Evolutionary conservation across 1,140 invertebrate species (phyloP).

Genomic region (Papilio aristodemus): DNA sequence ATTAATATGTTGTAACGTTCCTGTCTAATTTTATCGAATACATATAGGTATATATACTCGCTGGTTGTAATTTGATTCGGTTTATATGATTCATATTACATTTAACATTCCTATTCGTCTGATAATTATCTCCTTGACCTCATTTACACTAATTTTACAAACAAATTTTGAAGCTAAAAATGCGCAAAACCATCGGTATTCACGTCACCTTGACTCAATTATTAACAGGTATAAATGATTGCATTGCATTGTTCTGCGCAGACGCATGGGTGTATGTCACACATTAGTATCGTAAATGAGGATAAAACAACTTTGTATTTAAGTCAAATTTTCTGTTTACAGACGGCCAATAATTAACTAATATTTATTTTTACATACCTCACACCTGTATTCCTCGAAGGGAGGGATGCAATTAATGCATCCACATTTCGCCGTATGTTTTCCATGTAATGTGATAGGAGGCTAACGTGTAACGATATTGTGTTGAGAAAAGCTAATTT

Average conservation of each 20-base stretch:
- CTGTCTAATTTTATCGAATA: too few relatives aligned
- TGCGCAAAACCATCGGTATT: slow-evolving; percentile 22
- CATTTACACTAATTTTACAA: slow-evolving; percentile 7
- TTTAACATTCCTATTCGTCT: neutral
- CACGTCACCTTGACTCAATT: slow-evolving; percentile 28
- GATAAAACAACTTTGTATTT: neutral
- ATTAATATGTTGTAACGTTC: too few relatives aligned
- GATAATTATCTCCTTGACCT: slow-evolving; percentile 1
- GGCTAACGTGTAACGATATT: too few relatives aligned
- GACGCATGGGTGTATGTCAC: slow-evolving; percentile 16
- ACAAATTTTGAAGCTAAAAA: neutral
- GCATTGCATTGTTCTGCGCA: slow-evolving; percentile 34
- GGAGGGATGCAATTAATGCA: too few relatives aligned
- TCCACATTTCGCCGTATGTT: too few relatives aligned
- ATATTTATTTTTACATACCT: too few relatives aligned
- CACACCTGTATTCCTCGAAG: too few relatives aligned
- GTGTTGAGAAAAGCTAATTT: too few relatives aligned
- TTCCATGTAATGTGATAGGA: too few relatives aligned
- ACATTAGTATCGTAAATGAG: neutral
- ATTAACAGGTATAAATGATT: slow-evolving; percentile 29
- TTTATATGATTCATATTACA: neutral
- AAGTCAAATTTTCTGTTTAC: too few relatives aligned
- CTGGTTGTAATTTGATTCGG: neutral
- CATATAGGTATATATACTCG: too few relatives aligned
- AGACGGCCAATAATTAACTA: too few relatives aligned